Evolutionary conservation across 2,888 invertebrate genomes (phyloP).

Genomic region (Hydropsyche betteni): DNA sequence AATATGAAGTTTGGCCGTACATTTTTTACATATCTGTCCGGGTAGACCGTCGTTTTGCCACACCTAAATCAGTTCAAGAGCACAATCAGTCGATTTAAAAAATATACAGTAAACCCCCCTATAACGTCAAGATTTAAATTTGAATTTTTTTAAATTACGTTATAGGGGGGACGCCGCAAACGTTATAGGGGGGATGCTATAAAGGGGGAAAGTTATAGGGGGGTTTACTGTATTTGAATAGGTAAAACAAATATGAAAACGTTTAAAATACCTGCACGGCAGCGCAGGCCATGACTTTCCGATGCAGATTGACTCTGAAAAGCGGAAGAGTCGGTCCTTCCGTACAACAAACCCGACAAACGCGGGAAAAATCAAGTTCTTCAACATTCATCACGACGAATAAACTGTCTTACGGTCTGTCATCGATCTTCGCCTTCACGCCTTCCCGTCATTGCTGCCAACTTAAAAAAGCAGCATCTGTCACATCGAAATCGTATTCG

Average conservation of each 20-base stretch:
- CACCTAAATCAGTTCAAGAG: slow-evolving; percentile 55
- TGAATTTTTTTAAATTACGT: no score
- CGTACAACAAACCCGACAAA: slow-evolving; percentile 60
- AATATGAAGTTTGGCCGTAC: slow-evolving; percentile 60
- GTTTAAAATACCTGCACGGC: slow-evolving; percentile 58
- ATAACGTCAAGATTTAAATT: no score
- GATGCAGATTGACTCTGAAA: slow-evolving; percentile 61
- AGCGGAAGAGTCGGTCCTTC: slow-evolving; percentile 60
- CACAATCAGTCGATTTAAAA: no score
- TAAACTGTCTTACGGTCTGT: slow-evolving; percentile 3
- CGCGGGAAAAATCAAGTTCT: slow-evolving; percentile 56
- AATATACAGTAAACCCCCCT: no score
- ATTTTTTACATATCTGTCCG: slow-evolving; percentile 61
- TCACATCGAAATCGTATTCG: background rate
- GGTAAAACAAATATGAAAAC: background rate
- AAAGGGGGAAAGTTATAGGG: no score
- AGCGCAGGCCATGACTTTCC: slow-evolving; percentile 62
- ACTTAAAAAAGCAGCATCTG: background rate
- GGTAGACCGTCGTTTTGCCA: slow-evolving; percentile 63
- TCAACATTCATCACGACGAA: no score
- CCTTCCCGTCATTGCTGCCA: background rate
- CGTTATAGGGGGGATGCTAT: no score
- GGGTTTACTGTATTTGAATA: no score
- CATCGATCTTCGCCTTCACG: background rate
- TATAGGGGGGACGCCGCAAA: no score